These are phyloP conservation scores for Petrosia ficiformis DNA, from an alignment of 37 sponge, comb jelly and placozoan genomes.

Conservation along the genomic window DNA sequence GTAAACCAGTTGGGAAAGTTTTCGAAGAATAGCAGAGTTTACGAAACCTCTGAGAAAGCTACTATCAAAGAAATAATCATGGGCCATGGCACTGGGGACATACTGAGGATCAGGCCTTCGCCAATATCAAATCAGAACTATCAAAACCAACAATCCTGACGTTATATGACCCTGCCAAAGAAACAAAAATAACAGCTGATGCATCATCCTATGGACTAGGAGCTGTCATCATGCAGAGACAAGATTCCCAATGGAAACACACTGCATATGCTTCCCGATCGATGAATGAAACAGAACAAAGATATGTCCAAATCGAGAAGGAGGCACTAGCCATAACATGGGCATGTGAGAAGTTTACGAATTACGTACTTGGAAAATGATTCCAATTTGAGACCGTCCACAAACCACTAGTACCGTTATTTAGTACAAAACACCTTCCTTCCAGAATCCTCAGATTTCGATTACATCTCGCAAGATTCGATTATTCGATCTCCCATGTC, in stretches of 20 bases:
- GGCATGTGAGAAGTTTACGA: background rate
- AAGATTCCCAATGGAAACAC: background rate
- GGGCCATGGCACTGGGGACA: background rate
- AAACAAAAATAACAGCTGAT: background rate
- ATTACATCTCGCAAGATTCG: conserved; percentile 5
- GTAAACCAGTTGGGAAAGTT: background rate
- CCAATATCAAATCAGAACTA: background rate
- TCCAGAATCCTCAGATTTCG: background rate
- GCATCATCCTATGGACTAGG: background rate
- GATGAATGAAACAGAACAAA: background rate
- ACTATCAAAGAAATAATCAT: background rate
- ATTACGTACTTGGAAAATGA: background rate
- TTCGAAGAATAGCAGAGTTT: background rate
- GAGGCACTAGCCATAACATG: background rate
- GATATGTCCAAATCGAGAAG: background rate
- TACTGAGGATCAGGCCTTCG: background rate
- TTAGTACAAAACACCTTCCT: background rate
- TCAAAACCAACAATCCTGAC: background rate
- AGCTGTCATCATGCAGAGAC: background rate
- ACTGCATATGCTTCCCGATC: background rate
- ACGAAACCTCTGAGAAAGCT: background rate
- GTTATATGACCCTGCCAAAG: background rate
- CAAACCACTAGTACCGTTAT: background rate
- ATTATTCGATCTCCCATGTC: background rate
- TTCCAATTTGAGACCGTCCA: background rate